Percentiles rank a stretch among this genome's conserved stretches.
Conservation (phyloP, 1,140 invertebrate genomes). For the Dryas iulia region DNA sequence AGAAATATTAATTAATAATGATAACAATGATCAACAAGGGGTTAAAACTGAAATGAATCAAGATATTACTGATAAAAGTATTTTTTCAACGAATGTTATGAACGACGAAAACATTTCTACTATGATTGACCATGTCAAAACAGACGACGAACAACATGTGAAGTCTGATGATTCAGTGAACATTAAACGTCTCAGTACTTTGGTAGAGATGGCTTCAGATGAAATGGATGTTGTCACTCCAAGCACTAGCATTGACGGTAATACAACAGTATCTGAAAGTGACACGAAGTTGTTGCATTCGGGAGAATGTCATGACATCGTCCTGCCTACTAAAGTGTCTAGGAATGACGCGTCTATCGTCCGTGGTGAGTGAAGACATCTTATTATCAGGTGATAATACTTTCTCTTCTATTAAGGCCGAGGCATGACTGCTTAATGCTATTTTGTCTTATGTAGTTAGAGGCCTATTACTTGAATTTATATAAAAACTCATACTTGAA, state of each 20-base stretch:
- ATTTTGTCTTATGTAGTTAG: conserved; percentile 51
- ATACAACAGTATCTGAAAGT: conserved; percentile 27
- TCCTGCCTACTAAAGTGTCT: conserved; percentile 65
- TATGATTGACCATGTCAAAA: conserved; percentile 11
- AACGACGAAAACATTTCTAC: conserved; percentile 18
- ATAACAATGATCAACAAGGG: conserved; percentile 17
- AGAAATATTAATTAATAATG: conserved; percentile 39
- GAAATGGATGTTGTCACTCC: conserved; percentile 68
- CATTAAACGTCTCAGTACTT: neutral
- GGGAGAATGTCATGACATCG: conserved; percentile 66
- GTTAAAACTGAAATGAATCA: conserved; percentile 2
- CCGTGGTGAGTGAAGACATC: conserved; percentile 79
- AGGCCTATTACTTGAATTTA: conserved; percentile 12
- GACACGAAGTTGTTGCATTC: conserved; percentile 55
- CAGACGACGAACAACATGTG: neutral
- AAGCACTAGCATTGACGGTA: conserved; percentile 35
- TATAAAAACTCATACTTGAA: neutral
- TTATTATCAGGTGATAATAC: conserved; percentile 76
- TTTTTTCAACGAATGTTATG: neutral
- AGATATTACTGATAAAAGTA: neutral
- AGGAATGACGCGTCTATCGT: conserved; percentile 67
- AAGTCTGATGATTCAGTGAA: neutral
- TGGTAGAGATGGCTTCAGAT: conserved; percentile 42
- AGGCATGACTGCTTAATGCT: conserved; percentile 63
- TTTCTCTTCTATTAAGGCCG: conserved; percentile 71